Evolutionary conservation across 2,888 invertebrate genomes (phyloP).

Genomic region (Hemithea aestivaria): DNA sequence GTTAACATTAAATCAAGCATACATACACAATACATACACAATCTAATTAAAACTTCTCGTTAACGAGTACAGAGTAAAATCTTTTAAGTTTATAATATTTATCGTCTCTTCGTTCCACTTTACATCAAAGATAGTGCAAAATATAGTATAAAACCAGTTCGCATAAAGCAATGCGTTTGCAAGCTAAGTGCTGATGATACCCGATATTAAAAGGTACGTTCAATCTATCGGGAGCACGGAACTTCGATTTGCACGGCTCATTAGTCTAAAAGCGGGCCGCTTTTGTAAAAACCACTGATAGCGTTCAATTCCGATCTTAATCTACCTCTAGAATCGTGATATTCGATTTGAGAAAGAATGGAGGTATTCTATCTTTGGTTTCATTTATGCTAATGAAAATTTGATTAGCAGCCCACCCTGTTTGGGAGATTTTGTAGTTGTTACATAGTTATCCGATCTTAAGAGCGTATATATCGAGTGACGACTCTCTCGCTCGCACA

Average conservation of each 20-base stretch:
- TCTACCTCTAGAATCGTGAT: slow-evolving; percentile 9
- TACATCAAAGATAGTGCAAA: too few relatives aligned
- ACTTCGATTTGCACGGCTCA: slow-evolving; percentile 26
- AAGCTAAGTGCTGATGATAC: slow-evolving; percentile 22
- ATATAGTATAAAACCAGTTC: slow-evolving; percentile 14
- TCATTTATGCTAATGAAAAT: background rate
- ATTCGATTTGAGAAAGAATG: slow-evolving; percentile 7
- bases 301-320: slow-evolving; percentile 23
- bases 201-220: slow-evolving; percentile 24
- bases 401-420: too few relatives aligned
- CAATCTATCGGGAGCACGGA: slow-evolving; percentile 25
- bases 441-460: too few relatives aligned
- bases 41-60: too few relatives aligned
- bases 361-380: slow-evolving; percentile 2
- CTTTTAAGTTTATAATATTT: too few relatives aligned
- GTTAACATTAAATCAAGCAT: too few relatives aligned
- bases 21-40: too few relatives aligned
- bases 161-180: slow-evolving; percentile 1
- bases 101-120: too few relatives aligned
- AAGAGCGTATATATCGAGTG: too few relatives aligned
- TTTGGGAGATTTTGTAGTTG: too few relatives aligned
- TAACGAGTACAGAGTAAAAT: too few relatives aligned
- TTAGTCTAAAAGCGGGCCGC: slow-evolving; percentile 24
- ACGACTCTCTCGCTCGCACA: too few relatives aligned
- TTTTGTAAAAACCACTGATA: slow-evolving; percentile 21